Base-by-base conservation (phyloP, 92 coral and sea anemone species). In the Zoanthus solanderi region DNA sequence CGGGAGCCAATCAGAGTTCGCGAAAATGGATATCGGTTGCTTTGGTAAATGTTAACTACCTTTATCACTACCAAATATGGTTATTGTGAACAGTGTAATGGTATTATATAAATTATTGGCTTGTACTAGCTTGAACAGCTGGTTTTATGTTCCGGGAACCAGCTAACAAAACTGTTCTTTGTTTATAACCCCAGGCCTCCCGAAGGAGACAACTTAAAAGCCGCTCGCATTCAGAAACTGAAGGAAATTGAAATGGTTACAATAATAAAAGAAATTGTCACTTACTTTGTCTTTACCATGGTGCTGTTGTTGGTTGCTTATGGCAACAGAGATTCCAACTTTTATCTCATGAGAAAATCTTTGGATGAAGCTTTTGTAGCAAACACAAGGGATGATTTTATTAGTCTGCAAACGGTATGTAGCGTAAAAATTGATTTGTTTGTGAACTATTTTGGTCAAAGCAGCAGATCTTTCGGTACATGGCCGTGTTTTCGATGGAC, bases 201-300 rank as follows among this genome's bases (percentile, higher is more conserved):
- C 48, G 90, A 90, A 71, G 93, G 93, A 6, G 85, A 83, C 28
- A 57, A 84, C 50, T 76, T 96, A 63, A 79, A 95, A 75, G 87
- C 73, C 12, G 98, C 98, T 0, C 95, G 98, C 17, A 60, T 52
- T 75, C 78, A 92, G 34, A 89, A 98, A 28, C 91, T 96, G 83
- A 96, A 96, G 83, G 98, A 94, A 82, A 91, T 96, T 56, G 90
- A 86, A 53, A 96, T 94, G 98, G 78, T 88, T 5, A 89, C 75
- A 5, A 95, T 90, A 83, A 52, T 96, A 67, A 93, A 92, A 82
- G 98, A 96, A 72, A 92, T 96, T 18, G 18, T 84, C 18, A 85
- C 98, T 23, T 96, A 93, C 87, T 94, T 96, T 66, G 3, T 94
- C 30, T 96, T 96, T 85, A 71, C 92, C 30, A 73, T 86, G n/a